A percentile compares a stretch with the other conserved stretches of the same genome.
Evolutionary conservation across 2,888 invertebrate species (phyloP).

Genomic region (Spisula solida): DNA sequence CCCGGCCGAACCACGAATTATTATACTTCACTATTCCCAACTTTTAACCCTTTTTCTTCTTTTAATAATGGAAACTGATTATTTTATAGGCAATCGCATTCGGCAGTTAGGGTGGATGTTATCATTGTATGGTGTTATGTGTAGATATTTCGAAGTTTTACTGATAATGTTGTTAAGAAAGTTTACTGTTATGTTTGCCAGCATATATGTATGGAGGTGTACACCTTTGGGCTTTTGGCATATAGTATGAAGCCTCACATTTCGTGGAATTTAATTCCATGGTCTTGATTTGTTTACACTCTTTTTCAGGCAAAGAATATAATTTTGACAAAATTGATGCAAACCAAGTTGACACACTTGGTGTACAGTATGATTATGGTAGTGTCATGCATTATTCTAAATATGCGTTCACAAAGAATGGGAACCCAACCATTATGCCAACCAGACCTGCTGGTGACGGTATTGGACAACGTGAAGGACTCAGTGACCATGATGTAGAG

Average conservation of each 20-base stretch:
- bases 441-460: slow-evolving; percentile 68
- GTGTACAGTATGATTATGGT: slow-evolving; percentile 77
- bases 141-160: too few species aligned
- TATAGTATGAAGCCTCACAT: background rate
- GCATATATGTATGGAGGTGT: too few species aligned
- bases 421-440: slow-evolving; percentile 76
- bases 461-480: slow-evolving; percentile 75
- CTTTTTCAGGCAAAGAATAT: slow-evolving; percentile 70
- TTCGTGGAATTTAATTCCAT: background rate
- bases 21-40: too few species aligned
- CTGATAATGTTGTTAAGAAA: too few species aligned
- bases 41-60: too few species aligned
- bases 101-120: too few species aligned
- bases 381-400: slow-evolving; percentile 81
- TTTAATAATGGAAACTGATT: too few species aligned
- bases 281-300: background rate
- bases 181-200: too few species aligned
- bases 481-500: slow-evolving; percentile 72
- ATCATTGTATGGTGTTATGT: too few species aligned
- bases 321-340: slow-evolving; percentile 76
- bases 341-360: slow-evolving; percentile 73
- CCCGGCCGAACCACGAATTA: too few species aligned
- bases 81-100: too few species aligned
- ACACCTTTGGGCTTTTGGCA: too few species aligned
- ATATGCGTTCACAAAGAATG: slow-evolving; percentile 77